Evolutionary conservation across 1,140 invertebrate species (phyloP).

Genomic region (Philopotamus ludificatus): DNA sequence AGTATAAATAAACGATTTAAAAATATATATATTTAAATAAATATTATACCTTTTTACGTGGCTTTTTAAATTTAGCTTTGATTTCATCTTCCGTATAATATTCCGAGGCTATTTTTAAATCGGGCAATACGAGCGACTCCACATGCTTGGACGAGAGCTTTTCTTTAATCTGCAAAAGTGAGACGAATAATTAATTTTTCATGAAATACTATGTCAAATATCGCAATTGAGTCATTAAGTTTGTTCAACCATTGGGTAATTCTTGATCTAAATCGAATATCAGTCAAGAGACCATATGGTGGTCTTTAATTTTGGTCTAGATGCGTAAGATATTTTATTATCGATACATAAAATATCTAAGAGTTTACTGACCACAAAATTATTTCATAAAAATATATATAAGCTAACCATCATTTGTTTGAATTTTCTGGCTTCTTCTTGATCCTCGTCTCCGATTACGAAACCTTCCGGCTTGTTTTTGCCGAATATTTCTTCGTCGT

Average conservation of each 20-base stretch:
- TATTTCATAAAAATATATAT: background rate
- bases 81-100: constrained; percentile 86
- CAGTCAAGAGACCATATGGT: constrained; percentile 31
- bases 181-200: background rate
- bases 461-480: constrained; percentile 75
- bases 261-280: constrained; percentile 16
- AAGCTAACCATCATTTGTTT: constrained; percentile 47
- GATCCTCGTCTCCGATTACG: constrained; percentile 66
- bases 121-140: constrained; percentile 68
- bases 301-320: constrained; percentile 12
- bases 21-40: constrained; percentile 22
- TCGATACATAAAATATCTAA: background rate
- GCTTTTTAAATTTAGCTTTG: constrained; percentile 86
- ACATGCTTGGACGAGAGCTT: constrained; percentile 67
- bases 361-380: background rate
- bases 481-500: constrained; percentile 94
- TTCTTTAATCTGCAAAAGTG: constrained; percentile 52
- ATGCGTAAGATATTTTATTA: background rate
- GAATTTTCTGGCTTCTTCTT: constrained; percentile 45
- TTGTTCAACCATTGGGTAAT: constrained; percentile 31
- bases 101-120: constrained; percentile 77
- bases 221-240: background rate
- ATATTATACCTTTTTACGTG: constrained; percentile 79
- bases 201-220: background rate
- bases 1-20: background rate